phyloP scores from a whole-genome alignment of 2,888 invertebrate species.

The Sericinus montela region DNA sequence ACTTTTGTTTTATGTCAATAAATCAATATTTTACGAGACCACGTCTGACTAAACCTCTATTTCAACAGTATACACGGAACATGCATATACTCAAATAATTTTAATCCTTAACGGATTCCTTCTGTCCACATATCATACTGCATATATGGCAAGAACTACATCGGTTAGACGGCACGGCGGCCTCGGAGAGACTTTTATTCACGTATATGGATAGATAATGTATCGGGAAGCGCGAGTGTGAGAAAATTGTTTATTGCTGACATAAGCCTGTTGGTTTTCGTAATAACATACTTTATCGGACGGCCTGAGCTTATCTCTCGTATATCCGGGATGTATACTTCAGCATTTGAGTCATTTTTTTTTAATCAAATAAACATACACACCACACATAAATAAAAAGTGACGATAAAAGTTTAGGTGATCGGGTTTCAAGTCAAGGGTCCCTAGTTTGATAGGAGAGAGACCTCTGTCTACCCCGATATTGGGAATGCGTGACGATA shows the following conservation, averaged over 20 bases:
- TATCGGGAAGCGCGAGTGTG: constrained; percentile 27
- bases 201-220: constrained; percentile 16
- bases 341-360: no score
- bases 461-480: no score
- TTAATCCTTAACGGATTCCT: constrained; percentile 11
- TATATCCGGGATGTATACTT: no score
- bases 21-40: no score
- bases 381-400: no score
- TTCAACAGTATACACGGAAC: no score
- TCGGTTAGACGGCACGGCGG: constrained; percentile 28
- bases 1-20: no score
- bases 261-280: constrained; percentile 18
- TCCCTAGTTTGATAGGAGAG: no score
- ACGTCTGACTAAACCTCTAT: no score
- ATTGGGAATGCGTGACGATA: background rate
- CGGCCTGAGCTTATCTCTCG: background rate
- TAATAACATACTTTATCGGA: constrained; percentile 1
- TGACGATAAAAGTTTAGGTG: no score
- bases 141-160: constrained; percentile 22
- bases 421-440: no score
- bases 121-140: constrained; percentile 14
- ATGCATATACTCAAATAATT: constrained; percentile 4
- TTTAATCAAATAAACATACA: no score
- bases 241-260: constrained; percentile 28
- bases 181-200: constrained; percentile 23